phyloP scores from a whole-genome alignment of 2,888 invertebrate species.

The Drosophila suboccidentalis region DNA sequence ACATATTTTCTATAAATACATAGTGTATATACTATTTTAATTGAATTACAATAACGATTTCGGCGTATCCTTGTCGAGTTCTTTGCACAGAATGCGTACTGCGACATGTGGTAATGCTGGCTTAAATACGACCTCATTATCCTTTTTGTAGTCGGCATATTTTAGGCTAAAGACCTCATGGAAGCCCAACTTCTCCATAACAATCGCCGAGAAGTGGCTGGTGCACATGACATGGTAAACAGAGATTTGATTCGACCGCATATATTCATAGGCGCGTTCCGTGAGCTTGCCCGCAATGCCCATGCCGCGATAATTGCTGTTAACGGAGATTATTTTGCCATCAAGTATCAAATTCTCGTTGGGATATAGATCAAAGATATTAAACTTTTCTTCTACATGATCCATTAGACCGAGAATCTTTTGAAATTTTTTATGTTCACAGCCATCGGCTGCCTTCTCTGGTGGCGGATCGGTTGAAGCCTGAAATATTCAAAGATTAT shows the following conservation, averaged over 20 bases:
- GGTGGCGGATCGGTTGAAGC: slow-evolving; percentile 36
- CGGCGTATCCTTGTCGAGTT: slow-evolving; percentile 71
- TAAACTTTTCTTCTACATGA: slow-evolving; percentile 86
- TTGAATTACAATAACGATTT: slow-evolving; percentile 39
- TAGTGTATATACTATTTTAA: slow-evolving; percentile 21
- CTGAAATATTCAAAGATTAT: not conserved
- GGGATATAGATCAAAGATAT: slow-evolving; percentile 86
- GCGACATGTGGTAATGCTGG: slow-evolving; percentile 89
- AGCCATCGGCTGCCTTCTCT: slow-evolving; percentile 76
- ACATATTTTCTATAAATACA: slow-evolving; percentile 58
- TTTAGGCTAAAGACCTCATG: slow-evolving; percentile 88
- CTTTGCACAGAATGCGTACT: slow-evolving; percentile 88
- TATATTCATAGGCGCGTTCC: slow-evolving; percentile 83
- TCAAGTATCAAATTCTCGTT: slow-evolving; percentile 83
- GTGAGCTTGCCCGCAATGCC: slow-evolving; percentile 85
- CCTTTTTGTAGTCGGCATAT: slow-evolving; percentile 89
- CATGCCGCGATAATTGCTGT: slow-evolving; percentile 84
- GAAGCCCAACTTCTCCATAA: slow-evolving; percentile 90
- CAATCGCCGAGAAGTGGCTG: slow-evolving; percentile 91
- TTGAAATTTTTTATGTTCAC: slow-evolving; percentile 87
- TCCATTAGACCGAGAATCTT: slow-evolving; percentile 87
- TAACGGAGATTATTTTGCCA: slow-evolving; percentile 85
- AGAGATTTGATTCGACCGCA: slow-evolving; percentile 83
- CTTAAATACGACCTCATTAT: slow-evolving; percentile 88
- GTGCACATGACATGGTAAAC: slow-evolving; percentile 91